Evolutionary conservation across 53 echinoderm and acorn worm species (phyloP).

Genomic region (Zoroaster sp.): DNA sequence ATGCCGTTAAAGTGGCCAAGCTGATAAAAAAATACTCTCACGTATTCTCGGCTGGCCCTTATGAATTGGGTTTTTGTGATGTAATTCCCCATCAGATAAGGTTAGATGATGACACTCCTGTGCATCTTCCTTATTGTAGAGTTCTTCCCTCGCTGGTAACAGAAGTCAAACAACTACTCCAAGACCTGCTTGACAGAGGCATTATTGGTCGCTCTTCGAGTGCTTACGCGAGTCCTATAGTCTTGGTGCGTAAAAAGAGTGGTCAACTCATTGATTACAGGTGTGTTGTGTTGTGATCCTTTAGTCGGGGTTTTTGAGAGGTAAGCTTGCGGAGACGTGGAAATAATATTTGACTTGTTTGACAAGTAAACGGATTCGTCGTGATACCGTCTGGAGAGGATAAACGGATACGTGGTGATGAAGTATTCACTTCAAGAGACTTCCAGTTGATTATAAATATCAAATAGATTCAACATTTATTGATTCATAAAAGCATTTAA

Average conservation of each 20-base stretch:
- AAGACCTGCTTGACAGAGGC: slow-evolving; percentile 29
- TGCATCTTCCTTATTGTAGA: not conserved
- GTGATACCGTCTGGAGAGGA: too few species aligned
- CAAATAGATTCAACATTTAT: too few species aligned
- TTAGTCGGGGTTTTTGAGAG: too few species aligned
- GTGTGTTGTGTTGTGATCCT: too few species aligned
- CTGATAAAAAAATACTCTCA: not conserved
- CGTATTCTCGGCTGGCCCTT: not conserved
- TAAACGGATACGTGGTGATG: too few species aligned
- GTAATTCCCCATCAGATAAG: not conserved
- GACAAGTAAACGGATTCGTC: too few species aligned
- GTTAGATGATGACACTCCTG: not conserved
- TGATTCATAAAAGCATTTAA: too few species aligned
- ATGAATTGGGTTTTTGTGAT: slow-evolving; percentile 3
- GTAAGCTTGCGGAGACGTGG: too few species aligned
- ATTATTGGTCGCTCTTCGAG: not conserved
- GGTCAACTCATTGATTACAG: slow-evolving; percentile 19
- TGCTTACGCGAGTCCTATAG: slow-evolving; percentile 23
- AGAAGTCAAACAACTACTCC: slow-evolving; percentile 44
- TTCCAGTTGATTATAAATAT: too few species aligned
- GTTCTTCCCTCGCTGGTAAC: not conserved
- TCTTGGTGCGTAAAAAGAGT: not conserved
- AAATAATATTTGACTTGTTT: too few species aligned
- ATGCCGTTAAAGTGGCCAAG: not conserved
- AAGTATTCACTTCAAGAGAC: too few species aligned